phyloP scores from a whole-genome alignment of 2,113 vertebrate species.

The Isurus oxyrinchus region DNA sequence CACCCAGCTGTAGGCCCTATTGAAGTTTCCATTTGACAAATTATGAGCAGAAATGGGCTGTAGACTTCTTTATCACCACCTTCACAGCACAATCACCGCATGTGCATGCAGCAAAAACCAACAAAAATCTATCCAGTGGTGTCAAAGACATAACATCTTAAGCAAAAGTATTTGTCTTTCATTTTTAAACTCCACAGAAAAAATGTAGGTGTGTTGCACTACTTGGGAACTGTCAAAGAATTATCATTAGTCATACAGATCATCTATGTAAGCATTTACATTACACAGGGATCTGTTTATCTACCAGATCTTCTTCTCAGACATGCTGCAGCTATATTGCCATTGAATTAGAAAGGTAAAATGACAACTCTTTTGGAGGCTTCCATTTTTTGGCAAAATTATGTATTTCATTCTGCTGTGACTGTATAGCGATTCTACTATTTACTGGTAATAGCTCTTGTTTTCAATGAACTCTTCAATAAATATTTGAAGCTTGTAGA shows the following conservation, averaged over 20 bases:
- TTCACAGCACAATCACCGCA: not conserved
- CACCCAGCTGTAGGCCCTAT: not conserved
- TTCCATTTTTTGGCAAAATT: not conserved
- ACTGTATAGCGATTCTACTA: not conserved
- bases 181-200: not conserved
- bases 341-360: not conserved
- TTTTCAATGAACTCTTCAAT: not conserved
- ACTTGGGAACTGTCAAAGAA: not conserved
- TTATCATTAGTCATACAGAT: not conserved
- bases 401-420: not conserved
- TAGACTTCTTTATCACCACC: not conserved
- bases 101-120: not conserved
- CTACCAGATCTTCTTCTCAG: not conserved
- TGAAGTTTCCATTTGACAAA: not conserved
- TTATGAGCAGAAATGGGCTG: not conserved
- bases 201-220: not conserved
- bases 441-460: not conserved
- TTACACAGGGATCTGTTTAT: not conserved
- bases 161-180: not conserved
- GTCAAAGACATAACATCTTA: not conserved
- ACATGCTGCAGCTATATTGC: not conserved
- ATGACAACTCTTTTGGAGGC: not conserved
- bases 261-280: not conserved
- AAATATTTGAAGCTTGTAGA: not conserved
- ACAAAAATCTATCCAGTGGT: not conserved